Conservation (phyloP, 2,113 vertebrate genomes). For the Synodontis membranacea region DNA sequence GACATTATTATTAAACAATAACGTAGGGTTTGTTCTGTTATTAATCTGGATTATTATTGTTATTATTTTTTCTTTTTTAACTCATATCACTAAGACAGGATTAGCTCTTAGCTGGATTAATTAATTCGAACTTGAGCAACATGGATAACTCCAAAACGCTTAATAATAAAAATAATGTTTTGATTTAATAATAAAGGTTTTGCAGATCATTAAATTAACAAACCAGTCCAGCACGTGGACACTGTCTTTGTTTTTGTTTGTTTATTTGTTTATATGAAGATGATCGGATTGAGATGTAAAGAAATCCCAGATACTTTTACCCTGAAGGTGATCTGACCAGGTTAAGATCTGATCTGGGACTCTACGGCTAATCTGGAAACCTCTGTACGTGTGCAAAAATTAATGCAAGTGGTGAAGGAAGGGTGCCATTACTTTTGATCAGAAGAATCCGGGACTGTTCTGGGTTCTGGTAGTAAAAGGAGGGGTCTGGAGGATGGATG, state of each 20-base stretch:
- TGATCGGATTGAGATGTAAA: not conserved
- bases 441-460: too few species aligned
- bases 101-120: not conserved
- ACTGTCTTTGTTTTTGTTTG: not conserved
- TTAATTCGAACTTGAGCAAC: not conserved
- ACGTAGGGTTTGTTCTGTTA: too few species aligned
- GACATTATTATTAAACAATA: too few species aligned
- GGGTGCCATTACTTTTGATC: too few species aligned
- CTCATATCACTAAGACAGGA: not conserved
- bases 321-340: not conserved
- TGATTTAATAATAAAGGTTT: too few species aligned
- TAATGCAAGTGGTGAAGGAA: too few species aligned
- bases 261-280: not conserved
- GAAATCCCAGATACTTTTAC: not conserved
- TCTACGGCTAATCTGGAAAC: too few species aligned
- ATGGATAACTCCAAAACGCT: not conserved
- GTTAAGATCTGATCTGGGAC: not conserved
- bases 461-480: too few species aligned
- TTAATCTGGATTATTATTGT: not conserved
- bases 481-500: too few species aligned
- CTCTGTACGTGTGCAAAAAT: too few species aligned
- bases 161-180: too few species aligned
- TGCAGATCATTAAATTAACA: not conserved
- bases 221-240: not conserved
- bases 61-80: too few species aligned